phyloP scores from a whole-genome alignment of 2,113 vertebrate species.

The Myxocyprinus asiaticus region DNA sequence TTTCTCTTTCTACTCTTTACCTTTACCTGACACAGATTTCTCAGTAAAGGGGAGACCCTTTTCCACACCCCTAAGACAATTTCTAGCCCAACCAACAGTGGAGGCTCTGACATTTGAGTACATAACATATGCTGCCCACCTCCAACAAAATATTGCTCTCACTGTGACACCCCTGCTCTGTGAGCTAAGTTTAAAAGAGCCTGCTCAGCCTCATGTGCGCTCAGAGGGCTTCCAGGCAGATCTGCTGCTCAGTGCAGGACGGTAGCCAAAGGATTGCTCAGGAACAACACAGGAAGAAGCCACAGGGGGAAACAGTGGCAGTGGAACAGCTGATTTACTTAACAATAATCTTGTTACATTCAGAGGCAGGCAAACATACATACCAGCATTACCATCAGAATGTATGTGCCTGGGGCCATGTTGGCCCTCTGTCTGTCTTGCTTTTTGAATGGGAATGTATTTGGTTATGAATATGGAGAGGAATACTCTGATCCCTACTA shows the following conservation, averaged over 20 bases:
- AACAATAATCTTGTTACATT: constrained; percentile 12
- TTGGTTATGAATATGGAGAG: constrained; percentile 50
- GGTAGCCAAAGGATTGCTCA: constrained; percentile 19
- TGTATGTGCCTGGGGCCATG: constrained; percentile 52
- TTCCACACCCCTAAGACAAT: constrained; percentile 10
- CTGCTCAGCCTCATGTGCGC: constrained; percentile 36
- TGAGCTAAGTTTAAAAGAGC: constrained; percentile 60
- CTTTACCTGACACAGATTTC: neutral
- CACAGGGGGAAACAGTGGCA: constrained; percentile 7
- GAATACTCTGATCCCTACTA: constrained; percentile 61
- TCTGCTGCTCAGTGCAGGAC: neutral
- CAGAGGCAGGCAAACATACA: constrained; percentile 8
- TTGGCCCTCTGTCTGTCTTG: constrained; percentile 55
- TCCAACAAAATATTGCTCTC: constrained; percentile 59
- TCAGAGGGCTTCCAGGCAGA: constrained; percentile 43
- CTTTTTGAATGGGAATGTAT: constrained; percentile 24
- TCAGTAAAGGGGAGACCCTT: neutral
- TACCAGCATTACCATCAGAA: constrained; percentile 17
- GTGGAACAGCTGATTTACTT: constrained; percentile 13
- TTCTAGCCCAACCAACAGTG: constrained; percentile 6
- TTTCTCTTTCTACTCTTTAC: neutral
- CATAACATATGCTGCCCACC: constrained; percentile 45
- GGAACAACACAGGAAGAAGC: constrained; percentile 9
- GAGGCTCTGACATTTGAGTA: constrained; percentile 28
- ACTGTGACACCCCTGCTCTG: constrained; percentile 15